Percentiles rank a stretch among this genome's conserved stretches.
These are phyloP conservation scores for Apodemus agrarius DNA, from an alignment of 2,797 vertebrate genomes.

Conservation along the genomic window DNA sequence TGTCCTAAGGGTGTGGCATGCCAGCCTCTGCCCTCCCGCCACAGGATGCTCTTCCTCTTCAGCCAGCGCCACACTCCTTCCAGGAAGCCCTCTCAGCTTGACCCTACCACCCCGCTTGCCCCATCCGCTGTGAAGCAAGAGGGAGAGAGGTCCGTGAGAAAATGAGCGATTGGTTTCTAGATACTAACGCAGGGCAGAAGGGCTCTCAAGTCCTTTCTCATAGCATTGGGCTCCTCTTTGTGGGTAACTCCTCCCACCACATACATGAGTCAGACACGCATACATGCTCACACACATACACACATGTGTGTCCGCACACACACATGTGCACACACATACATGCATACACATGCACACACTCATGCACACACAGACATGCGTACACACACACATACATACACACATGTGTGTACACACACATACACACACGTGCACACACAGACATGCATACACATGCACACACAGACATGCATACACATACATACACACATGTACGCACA, in stretches of 20 bases:
- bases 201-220: neutral
- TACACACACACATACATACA: neutral
- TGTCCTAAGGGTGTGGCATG: conserved; percentile 64
- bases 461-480: neutral
- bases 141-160: neutral
- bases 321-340: neutral
- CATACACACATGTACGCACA: neutral
- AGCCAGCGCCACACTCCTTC: conserved; percentile 23
- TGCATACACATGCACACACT: neutral
- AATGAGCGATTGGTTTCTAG: neutral
- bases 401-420: neutral
- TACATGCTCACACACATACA: neutral
- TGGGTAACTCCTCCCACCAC: neutral
- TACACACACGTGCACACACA: neutral
- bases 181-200: accelerated
- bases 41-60: conserved; percentile 34
- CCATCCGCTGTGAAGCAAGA: neutral
- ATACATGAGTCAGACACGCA: neutral
- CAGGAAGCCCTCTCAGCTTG: conserved; percentile 67
- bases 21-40: conserved; percentile 68
- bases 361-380: neutral
- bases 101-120: neutral
- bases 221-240: neutral
- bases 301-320: neutral
- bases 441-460: neutral